Evolutionary conservation across 2,113 vertebrate genomes (phyloP), one percentile per base, ranked within the genome.

Genomic region (Quiscalus mexicanus): DNA sequence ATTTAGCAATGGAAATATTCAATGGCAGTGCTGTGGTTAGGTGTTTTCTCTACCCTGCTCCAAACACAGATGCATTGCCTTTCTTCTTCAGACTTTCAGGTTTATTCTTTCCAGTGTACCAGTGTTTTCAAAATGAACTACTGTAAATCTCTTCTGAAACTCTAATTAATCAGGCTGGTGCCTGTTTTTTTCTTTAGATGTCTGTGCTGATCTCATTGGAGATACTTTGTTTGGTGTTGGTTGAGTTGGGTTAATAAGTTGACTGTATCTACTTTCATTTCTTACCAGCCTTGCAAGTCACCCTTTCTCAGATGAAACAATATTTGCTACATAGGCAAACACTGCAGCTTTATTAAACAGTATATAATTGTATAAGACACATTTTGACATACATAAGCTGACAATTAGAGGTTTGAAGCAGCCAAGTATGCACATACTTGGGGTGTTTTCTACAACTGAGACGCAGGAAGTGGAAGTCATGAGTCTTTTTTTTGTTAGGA

Each of bases 1-100:
- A 58, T 60, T 94, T 75, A 53, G 76, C 76, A 85, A 73, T 70
- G 94, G 93, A 84, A 95, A 69, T 55, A 13, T 67, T 92, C 65
- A 62, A 44, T 59, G 81, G 28, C 89, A 86, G 47, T 39, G 31
- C 33, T 35, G 2, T 65, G 28, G 31, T 64, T 59, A 52, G 31
- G 8, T 8, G 1, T 52, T 80, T 49, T 47, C 50, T 80, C 21
- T 63, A 11, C 39, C 44, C 30, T 87, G 15, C 59, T 83, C 44
- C 35, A 77, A 55, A 64, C 35, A 42, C 31, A 68, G 24, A 33
- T 20, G 33, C 12, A 22, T 50, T 62, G 17, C 39, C 28, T 73
- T 44, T 53, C 11, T 2, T 50, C 68, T 71, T 93, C 39, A 78
- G 39, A 33, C 42, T 39, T 81, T 31, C 18, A 79, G 37, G 25